phyloP scores from a whole-genome alignment of 1,140 invertebrate genomes.

The Diachasmimorpha longicaudata region DNA sequence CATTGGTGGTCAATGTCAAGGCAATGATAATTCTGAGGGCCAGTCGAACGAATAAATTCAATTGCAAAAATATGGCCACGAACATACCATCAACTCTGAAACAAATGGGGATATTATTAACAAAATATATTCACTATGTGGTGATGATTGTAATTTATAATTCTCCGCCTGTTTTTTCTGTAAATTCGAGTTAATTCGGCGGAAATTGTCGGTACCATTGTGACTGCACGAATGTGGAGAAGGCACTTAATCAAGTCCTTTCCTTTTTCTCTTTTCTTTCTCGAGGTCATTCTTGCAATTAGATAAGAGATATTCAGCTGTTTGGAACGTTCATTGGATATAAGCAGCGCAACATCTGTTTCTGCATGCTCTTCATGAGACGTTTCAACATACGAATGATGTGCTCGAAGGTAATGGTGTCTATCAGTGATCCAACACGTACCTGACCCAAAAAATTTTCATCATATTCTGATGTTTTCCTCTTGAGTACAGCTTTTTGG shows the following conservation, averaged over 20 bases:
- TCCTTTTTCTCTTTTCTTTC: neutral
- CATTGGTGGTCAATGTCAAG: too few species aligned
- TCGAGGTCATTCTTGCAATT: neutral
- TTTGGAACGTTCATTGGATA: neutral
- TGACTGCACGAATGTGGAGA: neutral
- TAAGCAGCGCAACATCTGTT: neutral
- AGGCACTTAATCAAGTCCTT: neutral
- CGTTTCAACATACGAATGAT: neutral
- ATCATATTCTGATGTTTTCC: neutral
- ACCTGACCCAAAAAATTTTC: neutral
- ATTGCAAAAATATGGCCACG: too few species aligned
- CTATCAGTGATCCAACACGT: neutral
- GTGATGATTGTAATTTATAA: too few species aligned
- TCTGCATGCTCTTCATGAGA: neutral
- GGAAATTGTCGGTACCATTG: neutral
- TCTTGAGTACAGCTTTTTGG: neutral
- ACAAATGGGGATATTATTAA: too few species aligned
- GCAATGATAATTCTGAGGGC: too few species aligned
- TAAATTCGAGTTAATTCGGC: neutral
- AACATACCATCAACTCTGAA: too few species aligned
- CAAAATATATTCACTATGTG: too few species aligned
- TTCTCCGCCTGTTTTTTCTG: too few species aligned
- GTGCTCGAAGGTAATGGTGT: neutral
- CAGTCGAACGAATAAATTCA: too few species aligned
- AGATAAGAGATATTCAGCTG: neutral